phyloP scores from a whole-genome alignment of 2,797 vertebrate species.

The Kryptopterus vitreolus region DNA sequence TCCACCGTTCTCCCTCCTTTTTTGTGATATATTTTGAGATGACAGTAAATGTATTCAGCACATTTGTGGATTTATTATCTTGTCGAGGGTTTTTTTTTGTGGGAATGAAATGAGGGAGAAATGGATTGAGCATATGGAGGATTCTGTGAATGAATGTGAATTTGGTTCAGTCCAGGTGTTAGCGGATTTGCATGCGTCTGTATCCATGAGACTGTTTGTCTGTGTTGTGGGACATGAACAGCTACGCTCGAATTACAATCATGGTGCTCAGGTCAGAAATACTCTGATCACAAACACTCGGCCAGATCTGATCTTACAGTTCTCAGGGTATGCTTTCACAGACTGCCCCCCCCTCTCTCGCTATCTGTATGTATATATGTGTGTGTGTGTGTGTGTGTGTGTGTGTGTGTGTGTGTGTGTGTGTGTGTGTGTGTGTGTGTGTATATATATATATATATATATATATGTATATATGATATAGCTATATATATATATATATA shows the following conservation, averaged over 20 bases:
- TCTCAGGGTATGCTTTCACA: neutral
- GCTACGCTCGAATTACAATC: conserved; percentile 13
- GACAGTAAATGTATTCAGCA: conserved; percentile 53
- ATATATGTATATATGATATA: no score
- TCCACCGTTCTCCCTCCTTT: conserved; percentile 11
- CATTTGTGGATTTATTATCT: conserved; percentile 48
- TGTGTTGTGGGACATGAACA: conserved; percentile 32
- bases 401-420: no score
- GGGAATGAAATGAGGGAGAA: conserved; percentile 38
- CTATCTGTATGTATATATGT: no score
- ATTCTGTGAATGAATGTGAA: conserved; percentile 57
- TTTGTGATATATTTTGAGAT: conserved; percentile 44
- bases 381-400: no score
- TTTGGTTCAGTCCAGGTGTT: conserved; percentile 31
- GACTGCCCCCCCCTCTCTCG: no score
- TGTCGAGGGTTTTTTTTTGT: conserved; percentile 40
- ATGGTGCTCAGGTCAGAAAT: neutral
- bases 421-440: no score
- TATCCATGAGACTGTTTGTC: conserved; percentile 54
- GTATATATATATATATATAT: no score
- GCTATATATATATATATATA: no score
- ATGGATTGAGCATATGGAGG: conserved; percentile 63
- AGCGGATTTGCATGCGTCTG: conserved; percentile 15
- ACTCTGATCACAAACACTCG: neutral
- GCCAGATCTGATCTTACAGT: neutral